phyloP scores from a whole-genome alignment of 2,888 invertebrate species.

The Ariolimax columbianus region DNA sequence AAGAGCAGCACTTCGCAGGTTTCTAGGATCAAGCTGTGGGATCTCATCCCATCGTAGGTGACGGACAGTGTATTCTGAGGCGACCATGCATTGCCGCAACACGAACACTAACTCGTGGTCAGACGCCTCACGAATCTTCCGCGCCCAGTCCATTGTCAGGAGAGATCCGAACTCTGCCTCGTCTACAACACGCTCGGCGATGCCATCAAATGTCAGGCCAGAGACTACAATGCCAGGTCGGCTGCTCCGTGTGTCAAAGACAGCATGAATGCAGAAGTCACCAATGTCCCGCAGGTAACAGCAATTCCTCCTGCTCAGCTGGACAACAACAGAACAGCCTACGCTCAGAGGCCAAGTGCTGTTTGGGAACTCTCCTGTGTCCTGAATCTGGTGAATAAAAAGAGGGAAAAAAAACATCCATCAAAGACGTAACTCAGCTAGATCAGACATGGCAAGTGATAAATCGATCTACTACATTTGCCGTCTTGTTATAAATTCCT shows the following conservation, averaged over 20 bases:
- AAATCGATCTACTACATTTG: too few species aligned
- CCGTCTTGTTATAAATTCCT: too few species aligned
- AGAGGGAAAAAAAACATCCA: neutral
- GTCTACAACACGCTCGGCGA: conserved; percentile 47
- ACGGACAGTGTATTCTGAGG: conserved; percentile 51
- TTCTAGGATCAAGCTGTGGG: conserved; percentile 37
- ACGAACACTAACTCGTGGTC: conserved; percentile 50
- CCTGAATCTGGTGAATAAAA: conserved; percentile 42
- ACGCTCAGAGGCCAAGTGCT: conserved; percentile 48
- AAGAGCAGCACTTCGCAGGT: neutral
- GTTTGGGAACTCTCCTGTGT: conserved; percentile 25
- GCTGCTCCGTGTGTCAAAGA: neutral
- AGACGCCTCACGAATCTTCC: conserved; percentile 42
- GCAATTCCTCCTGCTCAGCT: conserved; percentile 41
- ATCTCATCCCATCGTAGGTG: conserved; percentile 54
- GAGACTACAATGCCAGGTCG: conserved; percentile 22
- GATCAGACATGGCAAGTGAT: too few species aligned
- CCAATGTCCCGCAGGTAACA: conserved; percentile 43
- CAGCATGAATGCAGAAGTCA: conserved; percentile 50
- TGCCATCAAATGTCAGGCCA: conserved; percentile 30
- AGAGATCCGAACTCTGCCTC: conserved; percentile 56
- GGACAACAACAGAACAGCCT: conserved; percentile 51
- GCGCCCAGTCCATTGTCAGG: conserved; percentile 62
- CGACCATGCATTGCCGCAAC: conserved; percentile 53
- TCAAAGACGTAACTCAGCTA: too few species aligned